Percentiles rank a stretch among this genome's conserved stretches.
Conservation (phyloP, 2,113 vertebrate species). For the Podarcis muralis region DNA sequence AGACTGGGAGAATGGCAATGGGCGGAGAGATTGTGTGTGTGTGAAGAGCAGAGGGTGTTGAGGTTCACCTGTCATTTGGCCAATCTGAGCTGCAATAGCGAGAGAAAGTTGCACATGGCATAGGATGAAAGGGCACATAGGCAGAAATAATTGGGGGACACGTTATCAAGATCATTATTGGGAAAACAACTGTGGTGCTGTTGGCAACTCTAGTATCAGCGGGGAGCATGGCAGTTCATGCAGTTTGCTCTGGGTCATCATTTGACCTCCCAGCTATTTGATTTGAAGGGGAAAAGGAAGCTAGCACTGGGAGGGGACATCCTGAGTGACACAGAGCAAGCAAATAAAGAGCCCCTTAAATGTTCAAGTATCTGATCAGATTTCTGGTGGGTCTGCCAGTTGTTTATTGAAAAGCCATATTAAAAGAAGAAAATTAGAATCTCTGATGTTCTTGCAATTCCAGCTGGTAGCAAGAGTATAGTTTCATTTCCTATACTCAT, state of each 20-base stretch:
- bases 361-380: not conserved
- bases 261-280: not conserved
- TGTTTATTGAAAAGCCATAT: not conserved
- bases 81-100: not conserved
- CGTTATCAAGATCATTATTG: not conserved
- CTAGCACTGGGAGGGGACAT: not conserved
- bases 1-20: slow-evolving; percentile 26
- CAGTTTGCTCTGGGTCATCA: not conserved
- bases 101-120: not conserved
- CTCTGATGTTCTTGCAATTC: not conserved
- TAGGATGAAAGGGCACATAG: slow-evolving; percentile 42
- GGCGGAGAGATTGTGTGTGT: slow-evolving; percentile 27
- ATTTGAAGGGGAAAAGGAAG: not conserved
- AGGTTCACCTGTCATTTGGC: not conserved
- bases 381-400: not conserved
- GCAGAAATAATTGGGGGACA: slow-evolving; percentile 14
- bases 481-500: not conserved
- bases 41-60: not conserved
- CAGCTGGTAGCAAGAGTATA: too few species aligned
- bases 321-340: not conserved
- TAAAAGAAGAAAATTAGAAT: too few species aligned
- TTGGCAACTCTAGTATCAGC: not conserved
- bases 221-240: not conserved
- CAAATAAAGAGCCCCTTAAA: not conserved
- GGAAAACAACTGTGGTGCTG: not conserved